Evolutionary conservation across 2,113 vertebrate species (phyloP).

Genomic region (Crypturellus undulatus): DNA sequence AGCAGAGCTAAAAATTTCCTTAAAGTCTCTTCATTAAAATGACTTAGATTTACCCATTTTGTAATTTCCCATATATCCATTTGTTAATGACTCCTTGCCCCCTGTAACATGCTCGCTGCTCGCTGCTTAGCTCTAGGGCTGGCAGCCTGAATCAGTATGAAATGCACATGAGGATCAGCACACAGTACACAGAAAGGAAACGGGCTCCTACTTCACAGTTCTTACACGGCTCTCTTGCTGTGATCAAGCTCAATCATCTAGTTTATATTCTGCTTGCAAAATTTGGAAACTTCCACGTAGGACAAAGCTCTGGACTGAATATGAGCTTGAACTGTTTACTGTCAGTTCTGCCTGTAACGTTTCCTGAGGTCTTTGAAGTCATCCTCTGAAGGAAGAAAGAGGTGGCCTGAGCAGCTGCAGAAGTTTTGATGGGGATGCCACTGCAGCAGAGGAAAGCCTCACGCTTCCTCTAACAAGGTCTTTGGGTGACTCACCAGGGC

Average conservation of each 20-base stretch:
- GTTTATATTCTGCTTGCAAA: neutral
- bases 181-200: neutral
- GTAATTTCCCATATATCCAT: neutral
- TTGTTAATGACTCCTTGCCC: neutral
- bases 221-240: neutral
- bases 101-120: neutral
- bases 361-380: neutral
- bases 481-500: too few species aligned
- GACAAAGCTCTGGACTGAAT: neutral
- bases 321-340: neutral
- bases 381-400: neutral
- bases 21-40: neutral
- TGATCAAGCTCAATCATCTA: neutral
- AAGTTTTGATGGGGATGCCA: neutral
- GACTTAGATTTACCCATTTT: neutral
- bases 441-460: neutral
- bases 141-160: neutral
- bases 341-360: neutral
- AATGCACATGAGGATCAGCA: neutral
- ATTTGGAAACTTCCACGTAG: accelerated
- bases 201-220: neutral
- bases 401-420: neutral
- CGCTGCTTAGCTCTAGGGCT: neutral
- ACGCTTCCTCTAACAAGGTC: neutral
- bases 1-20: neutral